These are phyloP conservation scores for Coptodon rendalli DNA, from an alignment of 2,113 vertebrate species.

Conservation along the genomic window DNA sequence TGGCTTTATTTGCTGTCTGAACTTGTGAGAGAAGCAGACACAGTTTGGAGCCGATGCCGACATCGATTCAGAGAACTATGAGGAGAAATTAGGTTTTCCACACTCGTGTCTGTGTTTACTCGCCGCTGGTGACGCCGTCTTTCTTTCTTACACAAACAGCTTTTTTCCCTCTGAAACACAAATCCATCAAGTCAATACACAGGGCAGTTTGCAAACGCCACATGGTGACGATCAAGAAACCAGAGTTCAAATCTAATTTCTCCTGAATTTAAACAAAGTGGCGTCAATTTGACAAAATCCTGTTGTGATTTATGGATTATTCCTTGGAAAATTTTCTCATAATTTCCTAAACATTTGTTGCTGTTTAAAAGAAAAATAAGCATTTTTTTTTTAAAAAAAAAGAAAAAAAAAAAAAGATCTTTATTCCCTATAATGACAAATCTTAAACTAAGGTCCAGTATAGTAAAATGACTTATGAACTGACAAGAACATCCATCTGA, in stretches of 20 bases:
- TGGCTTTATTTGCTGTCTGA: background rate
- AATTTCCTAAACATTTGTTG: background rate
- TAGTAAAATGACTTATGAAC: background rate
- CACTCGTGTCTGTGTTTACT: background rate
- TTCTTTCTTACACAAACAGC: background rate
- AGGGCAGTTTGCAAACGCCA: background rate
- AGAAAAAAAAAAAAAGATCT: background rate
- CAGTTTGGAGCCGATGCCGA: background rate
- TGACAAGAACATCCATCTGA: background rate
- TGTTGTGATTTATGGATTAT: background rate
- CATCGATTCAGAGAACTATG: background rate
- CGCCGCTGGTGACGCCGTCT: fast-evolving
- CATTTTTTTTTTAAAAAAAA: background rate
- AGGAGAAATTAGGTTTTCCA: background rate
- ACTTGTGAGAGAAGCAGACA: background rate
- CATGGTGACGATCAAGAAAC: background rate
- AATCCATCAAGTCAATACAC: background rate
- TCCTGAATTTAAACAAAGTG: background rate
- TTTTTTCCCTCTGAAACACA: background rate
- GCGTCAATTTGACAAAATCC: background rate
- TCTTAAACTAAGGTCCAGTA: background rate
- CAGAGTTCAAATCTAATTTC: background rate
- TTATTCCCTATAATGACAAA: background rate
- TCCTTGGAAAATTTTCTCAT: background rate
- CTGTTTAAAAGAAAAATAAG: background rate